Evolutionary conservation across 1,140 invertebrate genomes (phyloP).

Genomic region (Epicauta chinensis): DNA sequence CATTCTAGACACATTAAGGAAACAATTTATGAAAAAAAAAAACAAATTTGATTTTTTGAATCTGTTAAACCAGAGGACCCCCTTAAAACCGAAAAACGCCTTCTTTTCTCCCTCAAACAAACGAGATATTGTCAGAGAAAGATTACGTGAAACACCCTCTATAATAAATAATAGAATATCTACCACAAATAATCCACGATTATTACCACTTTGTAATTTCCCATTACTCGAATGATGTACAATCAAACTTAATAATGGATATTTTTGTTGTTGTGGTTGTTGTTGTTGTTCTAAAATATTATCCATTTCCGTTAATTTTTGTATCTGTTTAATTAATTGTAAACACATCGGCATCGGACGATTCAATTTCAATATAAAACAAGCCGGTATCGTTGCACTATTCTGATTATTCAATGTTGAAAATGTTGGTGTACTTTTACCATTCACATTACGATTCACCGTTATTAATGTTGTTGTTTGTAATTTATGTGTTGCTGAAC

Average conservation of each 20-base stretch:
- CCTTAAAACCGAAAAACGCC: too few relatives aligned
- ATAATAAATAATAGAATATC: constrained; percentile 27
- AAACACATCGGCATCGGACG: constrained; percentile 81
- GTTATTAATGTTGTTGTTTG: constrained; percentile 77
- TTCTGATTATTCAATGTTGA: constrained; percentile 72
- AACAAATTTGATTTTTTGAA: too few relatives aligned
- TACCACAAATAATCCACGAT: constrained; percentile 72
- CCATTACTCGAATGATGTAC: constrained; percentile 66
- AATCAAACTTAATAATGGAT: constrained; percentile 70
- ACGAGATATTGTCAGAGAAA: too few relatives aligned
- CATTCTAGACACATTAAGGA: too few relatives aligned
- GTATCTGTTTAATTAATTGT: constrained; percentile 64
- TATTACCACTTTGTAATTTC: constrained; percentile 60
- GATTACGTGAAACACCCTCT: too few relatives aligned
- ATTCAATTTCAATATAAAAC: constrained; percentile 81
- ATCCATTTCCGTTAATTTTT: constrained; percentile 68
- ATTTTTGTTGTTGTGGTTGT: constrained; percentile 45
- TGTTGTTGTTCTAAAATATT: constrained; percentile 46
- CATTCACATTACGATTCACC: constrained; percentile 61
- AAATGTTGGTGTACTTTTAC: constrained; percentile 76
- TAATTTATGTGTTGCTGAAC: constrained; percentile 79
- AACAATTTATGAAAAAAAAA: too few relatives aligned
- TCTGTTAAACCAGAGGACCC: too few relatives aligned
- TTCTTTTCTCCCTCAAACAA: too few relatives aligned
- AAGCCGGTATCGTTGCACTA: constrained; percentile 81